These are phyloP conservation scores for Microcebus lehilahytsara DNA, from an alignment of 2,113 vertebrate species.

Conservation along the genomic window DNA sequence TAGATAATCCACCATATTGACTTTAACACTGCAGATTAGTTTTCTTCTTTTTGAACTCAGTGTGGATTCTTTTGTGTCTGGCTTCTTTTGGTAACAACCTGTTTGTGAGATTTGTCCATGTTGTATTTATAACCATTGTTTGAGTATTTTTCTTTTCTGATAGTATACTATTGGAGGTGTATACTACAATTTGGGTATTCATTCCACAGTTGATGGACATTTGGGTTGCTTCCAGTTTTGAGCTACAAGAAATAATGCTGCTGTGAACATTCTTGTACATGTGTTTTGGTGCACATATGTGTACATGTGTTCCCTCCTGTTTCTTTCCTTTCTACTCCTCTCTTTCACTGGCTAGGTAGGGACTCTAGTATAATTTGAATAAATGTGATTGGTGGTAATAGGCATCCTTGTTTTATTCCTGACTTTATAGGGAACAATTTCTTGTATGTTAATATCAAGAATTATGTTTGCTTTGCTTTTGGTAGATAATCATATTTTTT, in stretches of 20 bases:
- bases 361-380: background rate
- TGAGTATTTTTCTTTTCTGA: background rate
- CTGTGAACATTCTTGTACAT: background rate
- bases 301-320: background rate
- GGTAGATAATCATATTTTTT: background rate
- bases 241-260: background rate
- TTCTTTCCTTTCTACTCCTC: background rate
- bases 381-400: background rate
- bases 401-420: background rate
- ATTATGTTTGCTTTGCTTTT: background rate
- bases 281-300: background rate
- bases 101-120: background rate
- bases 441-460: background rate
- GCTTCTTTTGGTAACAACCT: background rate
- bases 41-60: background rate
- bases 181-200: background rate
- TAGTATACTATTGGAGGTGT: background rate
- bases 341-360: background rate
- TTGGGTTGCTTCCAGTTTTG: conserved; percentile 1
- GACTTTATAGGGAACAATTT: background rate
- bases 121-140: background rate
- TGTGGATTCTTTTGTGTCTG: background rate
- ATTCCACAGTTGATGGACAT: background rate
- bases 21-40: background rate
- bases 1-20: background rate